Percentiles rank a stretch among this genome's conserved stretches.
phyloP scores from a whole-genome alignment of 2,888 invertebrate species.

The Catocala nupta region DNA sequence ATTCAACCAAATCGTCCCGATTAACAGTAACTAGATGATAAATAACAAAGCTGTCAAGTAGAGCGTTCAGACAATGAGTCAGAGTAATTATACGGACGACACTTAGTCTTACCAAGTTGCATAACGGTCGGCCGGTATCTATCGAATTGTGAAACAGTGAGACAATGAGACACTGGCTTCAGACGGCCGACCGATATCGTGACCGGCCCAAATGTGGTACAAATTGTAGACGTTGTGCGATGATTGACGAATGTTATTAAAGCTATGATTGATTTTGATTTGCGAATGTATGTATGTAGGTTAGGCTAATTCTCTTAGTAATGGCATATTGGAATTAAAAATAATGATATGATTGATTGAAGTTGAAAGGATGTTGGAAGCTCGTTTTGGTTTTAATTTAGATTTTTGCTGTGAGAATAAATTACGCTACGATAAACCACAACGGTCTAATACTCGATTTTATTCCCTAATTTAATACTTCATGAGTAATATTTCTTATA shows the following conservation, averaged over 20 bases:
- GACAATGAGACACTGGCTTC: slow-evolving; percentile 39
- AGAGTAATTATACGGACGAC: slow-evolving; percentile 70
- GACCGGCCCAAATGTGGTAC: slow-evolving; percentile 57
- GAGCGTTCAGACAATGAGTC: slow-evolving; percentile 64
- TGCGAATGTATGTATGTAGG: slow-evolving; percentile 34
- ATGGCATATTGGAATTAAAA: slow-evolving; percentile 16
- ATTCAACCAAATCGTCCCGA: slow-evolving; percentile 42
- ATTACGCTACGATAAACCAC: neutral
- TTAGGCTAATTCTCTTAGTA: slow-evolving; percentile 19
- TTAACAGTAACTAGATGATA: slow-evolving; percentile 53
- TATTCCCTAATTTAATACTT: too few species aligned
- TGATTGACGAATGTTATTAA: slow-evolving; percentile 39
- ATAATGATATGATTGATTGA: slow-evolving; percentile 21
- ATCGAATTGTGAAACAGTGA: slow-evolving; percentile 55
- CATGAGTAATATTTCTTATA: too few species aligned
- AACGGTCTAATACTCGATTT: neutral
- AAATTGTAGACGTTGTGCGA: slow-evolving; percentile 52
- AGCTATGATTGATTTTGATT: slow-evolving; percentile 35
- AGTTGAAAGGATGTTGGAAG: slow-evolving; percentile 4
- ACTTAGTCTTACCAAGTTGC: slow-evolving; percentile 54
- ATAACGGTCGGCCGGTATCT: slow-evolving; percentile 60
- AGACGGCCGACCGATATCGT: slow-evolving; percentile 51
- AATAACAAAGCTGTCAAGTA: slow-evolving; percentile 53
- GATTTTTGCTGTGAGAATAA: slow-evolving; percentile 1
- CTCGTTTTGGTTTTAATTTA: slow-evolving; percentile 1